A percentile compares a stretch with the other conserved stretches of the same genome.
Evolutionary conservation across 2,113 vertebrate genomes (phyloP).

Genomic region (Clarias magur): DNA sequence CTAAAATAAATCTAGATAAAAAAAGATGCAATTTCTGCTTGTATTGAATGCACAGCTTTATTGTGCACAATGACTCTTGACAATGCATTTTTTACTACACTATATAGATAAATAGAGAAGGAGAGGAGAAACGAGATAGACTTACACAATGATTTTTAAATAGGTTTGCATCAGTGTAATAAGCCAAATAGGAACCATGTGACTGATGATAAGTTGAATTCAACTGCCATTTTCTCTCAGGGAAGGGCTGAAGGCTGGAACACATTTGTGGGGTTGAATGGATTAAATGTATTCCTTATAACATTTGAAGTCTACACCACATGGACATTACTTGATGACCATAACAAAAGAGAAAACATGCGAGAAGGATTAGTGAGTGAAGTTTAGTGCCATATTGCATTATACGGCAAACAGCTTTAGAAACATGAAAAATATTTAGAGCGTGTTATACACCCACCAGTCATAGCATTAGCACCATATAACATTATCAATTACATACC

Average conservation of each 20-base stretch:
- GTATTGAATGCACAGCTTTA: not conserved
- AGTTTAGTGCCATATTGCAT: not conserved
- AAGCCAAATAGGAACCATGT: conserved; percentile 6
- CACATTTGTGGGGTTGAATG: conserved; percentile 6
- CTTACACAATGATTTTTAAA: conserved; percentile 20
- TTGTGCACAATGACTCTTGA: not conserved
- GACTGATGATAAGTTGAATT: conserved; percentile 4
- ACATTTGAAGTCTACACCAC: not conserved
- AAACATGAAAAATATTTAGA: not conserved
- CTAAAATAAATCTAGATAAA: not conserved
- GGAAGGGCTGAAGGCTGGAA: not conserved
- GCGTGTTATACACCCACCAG: not conserved
- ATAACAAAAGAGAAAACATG: not conserved
- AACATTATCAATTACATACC: too few relatives aligned
- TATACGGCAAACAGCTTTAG: not conserved
- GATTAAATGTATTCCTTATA: not conserved
- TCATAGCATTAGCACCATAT: too few relatives aligned
- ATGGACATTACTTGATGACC: not conserved
- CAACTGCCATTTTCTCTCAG: not conserved
- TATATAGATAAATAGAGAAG: not conserved
- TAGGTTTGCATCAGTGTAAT: not conserved
- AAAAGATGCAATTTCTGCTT: not conserved
- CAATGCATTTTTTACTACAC: not conserved
- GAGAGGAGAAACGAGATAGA: not conserved
- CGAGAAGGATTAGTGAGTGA: not conserved